Percentiles rank a stretch among this genome's conserved stretches.
Conservation (phyloP, 1,140 invertebrate species). For the Drosophila aff. region DNA sequence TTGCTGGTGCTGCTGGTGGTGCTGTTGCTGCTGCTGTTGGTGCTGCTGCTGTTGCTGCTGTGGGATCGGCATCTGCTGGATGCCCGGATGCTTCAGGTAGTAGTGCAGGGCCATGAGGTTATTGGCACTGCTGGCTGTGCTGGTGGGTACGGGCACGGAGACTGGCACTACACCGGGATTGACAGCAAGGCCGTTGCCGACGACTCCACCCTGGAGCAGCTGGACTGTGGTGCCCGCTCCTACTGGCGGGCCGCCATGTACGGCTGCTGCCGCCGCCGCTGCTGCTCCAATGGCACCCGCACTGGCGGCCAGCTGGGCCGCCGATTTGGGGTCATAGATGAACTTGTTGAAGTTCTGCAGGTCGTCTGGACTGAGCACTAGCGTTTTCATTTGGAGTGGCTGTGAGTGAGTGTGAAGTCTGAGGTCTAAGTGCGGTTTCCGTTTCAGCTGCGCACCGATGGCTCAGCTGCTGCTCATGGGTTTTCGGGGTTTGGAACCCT, state of each 20-base stretch:
- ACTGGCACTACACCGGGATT: constrained; percentile 44
- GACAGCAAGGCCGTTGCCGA: constrained; percentile 6
- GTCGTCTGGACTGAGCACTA: constrained; percentile 77
- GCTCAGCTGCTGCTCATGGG: constrained; percentile 27
- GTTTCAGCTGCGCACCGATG: constrained; percentile 25
- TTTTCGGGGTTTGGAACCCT: constrained; percentile 26
- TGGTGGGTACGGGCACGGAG: constrained; percentile 31
- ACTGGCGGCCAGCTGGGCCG: constrained; percentile 73
- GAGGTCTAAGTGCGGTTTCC: constrained; percentile 24
- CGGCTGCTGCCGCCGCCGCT: constrained; percentile 64
- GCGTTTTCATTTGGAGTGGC: constrained; percentile 76
- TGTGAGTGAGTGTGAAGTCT: constrained; percentile 7
- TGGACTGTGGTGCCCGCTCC: constrained; percentile 51
- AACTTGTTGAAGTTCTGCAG: constrained; percentile 83
- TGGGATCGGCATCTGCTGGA: constrained; percentile 38
- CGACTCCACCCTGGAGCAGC: constrained; percentile 43
- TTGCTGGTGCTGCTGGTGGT: constrained; percentile 65
- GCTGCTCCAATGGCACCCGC: constrained; percentile 67
- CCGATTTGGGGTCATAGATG: constrained; percentile 80
- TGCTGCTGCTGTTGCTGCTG: constrained; percentile 46
- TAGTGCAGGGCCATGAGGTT: constrained; percentile 82
- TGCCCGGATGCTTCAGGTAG: constrained; percentile 79
- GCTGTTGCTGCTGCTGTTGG: constrained; percentile 49
- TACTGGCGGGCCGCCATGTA: constrained; percentile 57
- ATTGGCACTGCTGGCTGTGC: constrained; percentile 56